Conservation (phyloP, 2,888 invertebrate species). For the Agonopterix subpropinquella region DNA sequence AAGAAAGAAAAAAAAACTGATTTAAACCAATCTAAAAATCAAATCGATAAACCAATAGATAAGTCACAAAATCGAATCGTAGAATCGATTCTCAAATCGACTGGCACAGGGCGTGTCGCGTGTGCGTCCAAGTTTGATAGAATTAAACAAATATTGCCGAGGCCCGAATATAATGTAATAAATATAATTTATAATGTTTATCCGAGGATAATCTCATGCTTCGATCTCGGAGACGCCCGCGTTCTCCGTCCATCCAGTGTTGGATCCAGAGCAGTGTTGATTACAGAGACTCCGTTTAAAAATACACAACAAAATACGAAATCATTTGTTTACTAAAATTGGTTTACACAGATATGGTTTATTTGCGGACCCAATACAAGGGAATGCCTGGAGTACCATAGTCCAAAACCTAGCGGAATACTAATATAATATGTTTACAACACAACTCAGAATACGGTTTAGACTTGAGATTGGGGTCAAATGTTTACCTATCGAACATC, state of each 20-base stretch:
- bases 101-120: constrained; percentile 14
- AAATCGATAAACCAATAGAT: background rate
- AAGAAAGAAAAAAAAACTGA: too few relatives aligned
- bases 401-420: too few relatives aligned
- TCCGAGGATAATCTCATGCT: constrained; percentile 54
- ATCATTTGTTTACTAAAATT: too few relatives aligned
- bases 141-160: constrained; percentile 61
- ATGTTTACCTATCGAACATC: too few relatives aligned
- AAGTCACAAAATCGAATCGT: background rate
- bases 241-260: constrained; percentile 27
- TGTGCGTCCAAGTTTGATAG: constrained; percentile 34
- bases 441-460: too few relatives aligned
- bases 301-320: too few relatives aligned
- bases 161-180: constrained; percentile 65
- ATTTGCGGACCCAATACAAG: too few relatives aligned
- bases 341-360: too few relatives aligned
- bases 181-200: constrained; percentile 73
- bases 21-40: background rate
- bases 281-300: constrained; percentile 10
- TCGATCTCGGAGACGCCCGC: constrained; percentile 61
- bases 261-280: constrained; percentile 27
- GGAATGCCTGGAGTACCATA: too few relatives aligned
- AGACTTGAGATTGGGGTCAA: too few relatives aligned
- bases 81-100: background rate
- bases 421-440: too few relatives aligned